phyloP scores from a whole-genome alignment of 2,888 invertebrate genomes.

The Argyra leucocephala region DNA sequence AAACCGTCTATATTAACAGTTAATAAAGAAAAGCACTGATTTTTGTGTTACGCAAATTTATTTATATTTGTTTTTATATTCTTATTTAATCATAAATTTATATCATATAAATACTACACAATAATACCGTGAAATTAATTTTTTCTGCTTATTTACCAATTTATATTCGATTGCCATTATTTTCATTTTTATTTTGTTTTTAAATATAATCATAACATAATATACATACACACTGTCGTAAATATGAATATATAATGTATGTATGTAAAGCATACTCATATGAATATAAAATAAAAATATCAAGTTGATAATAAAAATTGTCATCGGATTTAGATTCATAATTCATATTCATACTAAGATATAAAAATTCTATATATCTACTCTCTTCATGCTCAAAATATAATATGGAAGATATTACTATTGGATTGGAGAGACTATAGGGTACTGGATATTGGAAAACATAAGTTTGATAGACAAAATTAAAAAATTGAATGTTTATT shows the following conservation, averaged over 20 bases:
- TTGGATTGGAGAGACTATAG: no score
- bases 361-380: background rate
- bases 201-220: background rate
- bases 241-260: background rate
- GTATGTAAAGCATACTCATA: background rate
- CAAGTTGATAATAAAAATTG: background rate
- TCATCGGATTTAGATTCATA: background rate
- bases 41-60: no score
- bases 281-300: background rate
- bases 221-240: background rate
- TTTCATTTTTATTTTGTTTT: background rate
- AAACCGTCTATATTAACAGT: no score
- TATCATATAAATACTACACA: background rate
- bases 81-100: background rate
- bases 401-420: no score
- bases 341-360: background rate
- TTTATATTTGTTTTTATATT: no score
- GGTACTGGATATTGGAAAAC: no score
- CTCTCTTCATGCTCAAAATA: no score
- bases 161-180: background rate
- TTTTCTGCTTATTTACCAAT: background rate
- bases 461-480: no score
- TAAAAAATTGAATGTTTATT: no score
- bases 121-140: background rate
- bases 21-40: no score